These are phyloP conservation scores for Notothenia coriiceps DNA, from an alignment of 2,113 vertebrate genomes.

Conservation along the genomic window DNA sequence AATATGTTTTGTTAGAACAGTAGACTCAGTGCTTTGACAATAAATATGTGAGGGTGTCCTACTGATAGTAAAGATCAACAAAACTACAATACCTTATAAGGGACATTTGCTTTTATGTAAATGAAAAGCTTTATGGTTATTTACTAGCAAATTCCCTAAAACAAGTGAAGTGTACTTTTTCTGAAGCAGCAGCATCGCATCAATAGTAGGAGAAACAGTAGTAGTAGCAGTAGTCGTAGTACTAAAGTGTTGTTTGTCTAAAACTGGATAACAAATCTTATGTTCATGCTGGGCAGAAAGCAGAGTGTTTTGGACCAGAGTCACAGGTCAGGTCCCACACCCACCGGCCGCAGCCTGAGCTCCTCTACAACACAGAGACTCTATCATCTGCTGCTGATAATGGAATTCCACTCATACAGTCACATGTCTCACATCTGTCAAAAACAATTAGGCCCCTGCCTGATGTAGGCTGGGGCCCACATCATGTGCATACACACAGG, in stretches of 20 bases:
- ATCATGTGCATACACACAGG: slow-evolving; percentile 34
- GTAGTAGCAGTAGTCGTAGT: neutral
- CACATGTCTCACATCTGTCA: slow-evolving; percentile 78
- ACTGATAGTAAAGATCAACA: neutral
- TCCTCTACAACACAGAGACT: slow-evolving; percentile 69
- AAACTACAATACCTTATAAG: neutral
- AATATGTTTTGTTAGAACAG: neutral
- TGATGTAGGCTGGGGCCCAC: slow-evolving; percentile 46
- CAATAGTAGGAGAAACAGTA: neutral
- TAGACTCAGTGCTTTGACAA: neutral
- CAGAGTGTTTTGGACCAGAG: slow-evolving; percentile 25
- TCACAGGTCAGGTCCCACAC: slow-evolving; percentile 71
- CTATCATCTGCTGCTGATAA: slow-evolving; percentile 69
- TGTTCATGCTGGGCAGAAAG: slow-evolving; percentile 31
- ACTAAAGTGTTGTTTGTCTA: slow-evolving; percentile 32
- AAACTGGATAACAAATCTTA: slow-evolving; percentile 29
- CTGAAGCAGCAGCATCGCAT: neutral
- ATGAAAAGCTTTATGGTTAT: neutral
- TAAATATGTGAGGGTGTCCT: neutral
- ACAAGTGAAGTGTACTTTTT: neutral
- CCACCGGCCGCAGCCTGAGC: slow-evolving; percentile 59
- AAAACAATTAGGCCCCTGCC: slow-evolving; percentile 64
- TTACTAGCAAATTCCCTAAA: neutral
- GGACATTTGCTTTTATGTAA: neutral
- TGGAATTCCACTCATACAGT: slow-evolving; percentile 74